A percentile compares a stretch with the other conserved stretches of the same genome.
Evolutionary conservation across 1,140 invertebrate genomes (phyloP).

Genomic region (Melanaphis sacchari): DNA sequence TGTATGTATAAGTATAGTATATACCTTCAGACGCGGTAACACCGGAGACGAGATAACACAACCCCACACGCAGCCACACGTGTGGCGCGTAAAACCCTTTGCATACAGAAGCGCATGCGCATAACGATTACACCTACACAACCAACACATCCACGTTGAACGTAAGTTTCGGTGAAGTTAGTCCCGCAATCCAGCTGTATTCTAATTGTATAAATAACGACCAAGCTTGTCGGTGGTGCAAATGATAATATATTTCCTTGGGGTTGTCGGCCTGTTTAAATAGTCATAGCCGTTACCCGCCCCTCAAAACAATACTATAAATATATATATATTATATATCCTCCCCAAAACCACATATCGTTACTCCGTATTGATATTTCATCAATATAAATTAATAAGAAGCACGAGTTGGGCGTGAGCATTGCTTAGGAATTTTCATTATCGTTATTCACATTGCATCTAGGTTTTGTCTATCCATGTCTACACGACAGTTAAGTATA

Average conservation of each 20-base stretch:
- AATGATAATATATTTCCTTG: constrained; percentile 19
- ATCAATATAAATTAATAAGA: constrained; percentile 24
- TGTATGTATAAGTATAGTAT: neutral
- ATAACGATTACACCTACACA: neutral
- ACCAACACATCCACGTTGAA: neutral
- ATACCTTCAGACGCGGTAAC: neutral
- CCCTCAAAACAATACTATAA: neutral
- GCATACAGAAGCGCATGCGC: neutral
- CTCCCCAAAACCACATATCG: neutral
- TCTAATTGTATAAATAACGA: constrained; percentile 38
- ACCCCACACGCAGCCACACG: neutral
- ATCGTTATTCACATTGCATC: neutral
- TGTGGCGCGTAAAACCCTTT: neutral
- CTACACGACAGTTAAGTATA: neutral
- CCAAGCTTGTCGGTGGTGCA: neutral
- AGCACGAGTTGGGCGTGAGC: neutral
- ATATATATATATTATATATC: neutral
- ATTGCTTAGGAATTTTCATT: constrained; percentile 38
- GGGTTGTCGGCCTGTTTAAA: neutral
- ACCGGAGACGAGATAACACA: neutral
- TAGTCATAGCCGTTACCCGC: neutral
- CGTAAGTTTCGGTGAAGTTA: neutral
- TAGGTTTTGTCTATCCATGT: neutral
- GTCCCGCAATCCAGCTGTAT: neutral
- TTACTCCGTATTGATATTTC: neutral